Evolutionary conservation across 2,888 invertebrate species (phyloP), one percentile per base, ranked within the genome.

Genomic region (Fragum fragum): DNA sequence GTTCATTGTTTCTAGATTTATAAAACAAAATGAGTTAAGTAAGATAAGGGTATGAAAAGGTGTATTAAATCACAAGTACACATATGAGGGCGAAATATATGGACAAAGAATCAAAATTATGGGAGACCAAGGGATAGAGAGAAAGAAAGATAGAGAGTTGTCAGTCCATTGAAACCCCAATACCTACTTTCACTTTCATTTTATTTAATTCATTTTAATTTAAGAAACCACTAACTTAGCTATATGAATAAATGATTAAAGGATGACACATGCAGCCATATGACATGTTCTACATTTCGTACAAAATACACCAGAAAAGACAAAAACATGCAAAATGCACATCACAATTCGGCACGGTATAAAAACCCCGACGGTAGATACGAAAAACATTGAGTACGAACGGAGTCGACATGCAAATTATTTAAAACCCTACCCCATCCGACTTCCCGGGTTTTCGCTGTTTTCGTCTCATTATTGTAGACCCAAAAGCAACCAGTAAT

Each of bases 371-470:
- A 32, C 66, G 66, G 21, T 42, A 66, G 21, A 26, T 32, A 66
- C 66, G 66, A 66, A 66, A 57, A 23, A 66, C 66, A 66, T 42
- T 23, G 36, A 39, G 66, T 42, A 66, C 66, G 42, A 66, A 28
- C 42, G 21, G n/a, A 18, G 66, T 66, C 18, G 23, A 66, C 66
- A 66, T 66, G 66, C 66, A 66, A 42, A 66, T 42, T 42, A 32
- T 61, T 42, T 42, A 66, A 66, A 66, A 72, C 79, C 85, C 75
- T 85, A 85, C 85, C 85, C 85, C 85, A 78, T 77, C 76, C 26
- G 82, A 47, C 77, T 85, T 85, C 55, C 77, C 85, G 61, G 85
- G 85, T 79, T 82, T 85, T 74, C 63, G 73, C 76, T 85, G 85
- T 26, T 85, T 85, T 55, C 72, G 76, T 61, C 85, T 76, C 85